Conservation (phyloP, 1,140 invertebrate species). For the Cyclina sinensis region DNA sequence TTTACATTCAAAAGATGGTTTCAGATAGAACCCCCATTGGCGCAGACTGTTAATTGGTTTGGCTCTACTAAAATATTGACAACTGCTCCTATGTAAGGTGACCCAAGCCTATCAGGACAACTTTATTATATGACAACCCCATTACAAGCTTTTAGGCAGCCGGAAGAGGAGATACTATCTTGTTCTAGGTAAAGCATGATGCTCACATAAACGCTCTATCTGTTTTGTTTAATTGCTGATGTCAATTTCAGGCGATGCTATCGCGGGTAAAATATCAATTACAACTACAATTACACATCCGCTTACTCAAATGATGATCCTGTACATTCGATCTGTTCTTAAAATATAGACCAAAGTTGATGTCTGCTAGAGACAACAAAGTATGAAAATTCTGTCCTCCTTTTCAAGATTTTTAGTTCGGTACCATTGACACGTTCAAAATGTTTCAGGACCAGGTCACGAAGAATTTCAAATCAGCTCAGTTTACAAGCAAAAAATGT, state of each 20-base stretch:
- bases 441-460: too few species aligned
- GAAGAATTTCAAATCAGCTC: too few species aligned
- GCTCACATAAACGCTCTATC: conserved; percentile 41
- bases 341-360: conserved; percentile 38
- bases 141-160: conserved; percentile 53
- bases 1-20: too few species aligned
- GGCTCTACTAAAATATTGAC: conserved; percentile 16
- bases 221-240: conserved; percentile 41
- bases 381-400: neutral
- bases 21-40: too few species aligned
- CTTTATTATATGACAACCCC: conserved; percentile 46
- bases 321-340: conserved; percentile 10
- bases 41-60: neutral
- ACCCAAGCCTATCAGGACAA: conserved; percentile 17
- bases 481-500: too few species aligned
- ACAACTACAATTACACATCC: conserved; percentile 44
- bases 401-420: too few species aligned
- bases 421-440: too few species aligned
- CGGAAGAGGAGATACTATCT: conserved; percentile 45
- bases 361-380: neutral
- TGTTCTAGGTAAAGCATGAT: conserved; percentile 12
- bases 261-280: conserved; percentile 53
- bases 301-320: conserved; percentile 26
- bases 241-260: conserved; percentile 41
- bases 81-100: conserved; percentile 16